Conservation (phyloP, 2,113 vertebrate genomes). For the Lophius piscatorius region DNA sequence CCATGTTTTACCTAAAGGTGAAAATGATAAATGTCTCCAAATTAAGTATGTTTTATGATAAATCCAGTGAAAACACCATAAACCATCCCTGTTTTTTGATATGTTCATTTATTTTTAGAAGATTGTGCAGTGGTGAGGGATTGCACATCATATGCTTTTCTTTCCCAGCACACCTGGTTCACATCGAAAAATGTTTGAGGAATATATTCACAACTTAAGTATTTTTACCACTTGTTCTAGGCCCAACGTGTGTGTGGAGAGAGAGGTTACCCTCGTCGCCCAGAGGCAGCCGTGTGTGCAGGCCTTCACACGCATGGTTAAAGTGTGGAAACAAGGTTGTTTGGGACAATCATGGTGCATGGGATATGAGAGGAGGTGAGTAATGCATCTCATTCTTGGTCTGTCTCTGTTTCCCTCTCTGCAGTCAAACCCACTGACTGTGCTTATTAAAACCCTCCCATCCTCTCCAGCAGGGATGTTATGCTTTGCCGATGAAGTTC, state of each 20-base stretch:
- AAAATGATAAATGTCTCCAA: conserved; percentile 22
- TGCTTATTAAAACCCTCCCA: conserved; percentile 29
- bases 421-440: conserved; percentile 14
- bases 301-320: conserved; percentile 81
- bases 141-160: conserved; percentile 11
- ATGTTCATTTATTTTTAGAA: conserved; percentile 4
- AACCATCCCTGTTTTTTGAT: conserved; percentile 5
- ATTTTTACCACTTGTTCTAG: conserved; percentile 72
- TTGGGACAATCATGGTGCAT: conserved; percentile 84
- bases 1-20: conserved; percentile 12
- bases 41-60: conserved; percentile 1
- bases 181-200: conserved; percentile 27
- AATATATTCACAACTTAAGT: conserved; percentile 53
- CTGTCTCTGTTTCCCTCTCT: conserved; percentile 10
- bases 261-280: conserved; percentile 83
- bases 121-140: no score
- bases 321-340: conserved; percentile 89
- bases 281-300: conserved; percentile 87
- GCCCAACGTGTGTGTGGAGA: conserved; percentile 88
- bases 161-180: conserved; percentile 17
- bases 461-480: conserved; percentile 41
- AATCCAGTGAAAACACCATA: conserved; percentile 13
- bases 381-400: conserved; percentile 26
- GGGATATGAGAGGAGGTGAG: conserved; percentile 88
- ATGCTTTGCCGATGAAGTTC: conserved; percentile 25